These are phyloP conservation scores for Macrosteles quadrilineatus DNA, from an alignment of 1,140 invertebrate species.

Conservation along the genomic window DNA sequence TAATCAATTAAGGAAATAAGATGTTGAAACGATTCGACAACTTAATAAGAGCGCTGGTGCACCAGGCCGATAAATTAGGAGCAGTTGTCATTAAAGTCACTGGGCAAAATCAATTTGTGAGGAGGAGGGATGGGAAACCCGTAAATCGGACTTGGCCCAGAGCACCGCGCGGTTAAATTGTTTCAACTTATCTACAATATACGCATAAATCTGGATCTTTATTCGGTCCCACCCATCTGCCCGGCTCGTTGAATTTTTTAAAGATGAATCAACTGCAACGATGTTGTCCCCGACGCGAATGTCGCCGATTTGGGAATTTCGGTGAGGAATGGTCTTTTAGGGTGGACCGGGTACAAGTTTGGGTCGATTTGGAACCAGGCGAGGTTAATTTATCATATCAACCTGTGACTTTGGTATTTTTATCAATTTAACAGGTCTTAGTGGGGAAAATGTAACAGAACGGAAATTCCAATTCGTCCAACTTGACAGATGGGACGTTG, in stretches of 20 bases:
- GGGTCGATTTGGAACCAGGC: no score
- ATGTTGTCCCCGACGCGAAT: neutral
- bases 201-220: constrained; percentile 17
- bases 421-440: no score
- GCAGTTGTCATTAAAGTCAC: constrained; percentile 20
- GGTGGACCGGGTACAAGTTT: no score
- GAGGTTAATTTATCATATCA: no score
- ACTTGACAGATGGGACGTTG: no score
- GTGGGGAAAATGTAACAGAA: no score
- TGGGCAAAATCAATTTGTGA: constrained; percentile 4
- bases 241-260: constrained; percentile 15
- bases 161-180: constrained; percentile 16
- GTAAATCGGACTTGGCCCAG: neutral
- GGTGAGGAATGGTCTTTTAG: no score
- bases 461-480: no score
- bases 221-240: neutral
- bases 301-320: no score
- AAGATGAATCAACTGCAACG: neutral
- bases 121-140: neutral
- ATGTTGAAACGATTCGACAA: constrained; percentile 20
- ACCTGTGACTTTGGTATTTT: no score
- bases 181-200: constrained; percentile 15
- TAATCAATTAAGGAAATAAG: constrained; percentile 25
- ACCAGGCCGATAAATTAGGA: constrained; percentile 5
- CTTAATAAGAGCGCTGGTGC: neutral